Evolutionary conservation across 2,888 invertebrate species (phyloP).

Genomic region (Drosophila fulvimacula): DNA sequence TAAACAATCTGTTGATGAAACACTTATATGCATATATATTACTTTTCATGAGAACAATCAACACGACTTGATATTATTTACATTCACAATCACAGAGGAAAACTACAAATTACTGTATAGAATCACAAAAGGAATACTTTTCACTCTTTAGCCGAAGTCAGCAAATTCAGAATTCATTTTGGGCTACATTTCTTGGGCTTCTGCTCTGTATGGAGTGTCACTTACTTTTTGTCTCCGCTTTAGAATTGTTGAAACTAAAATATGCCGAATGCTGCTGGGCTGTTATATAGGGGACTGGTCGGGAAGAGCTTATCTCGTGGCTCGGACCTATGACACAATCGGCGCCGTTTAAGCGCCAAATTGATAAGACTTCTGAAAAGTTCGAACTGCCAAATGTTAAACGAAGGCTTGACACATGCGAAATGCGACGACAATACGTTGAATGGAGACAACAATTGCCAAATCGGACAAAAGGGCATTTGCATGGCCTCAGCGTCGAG

Average conservation of each 20-base stretch:
- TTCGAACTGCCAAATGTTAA: slow-evolving; percentile 7
- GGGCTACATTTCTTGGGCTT: neutral
- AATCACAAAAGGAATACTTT: no score
- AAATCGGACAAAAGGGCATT: slow-evolving; percentile 58
- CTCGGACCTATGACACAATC: slow-evolving; percentile 70
- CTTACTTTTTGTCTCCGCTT: slow-evolving; percentile 55
- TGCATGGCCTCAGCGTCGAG: slow-evolving; percentile 32
- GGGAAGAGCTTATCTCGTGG: slow-evolving; percentile 45
- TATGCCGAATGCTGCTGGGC: slow-evolving; percentile 17
- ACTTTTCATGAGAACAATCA: neutral
- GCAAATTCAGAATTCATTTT: neutral
- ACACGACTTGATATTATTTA: neutral
- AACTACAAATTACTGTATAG: no score
- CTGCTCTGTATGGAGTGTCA: neutral
- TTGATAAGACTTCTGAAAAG: slow-evolving; percentile 50
- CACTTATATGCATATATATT: neutral
- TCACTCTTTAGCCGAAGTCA: neutral
- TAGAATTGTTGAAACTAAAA: slow-evolving; percentile 55
- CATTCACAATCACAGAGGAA: neutral
- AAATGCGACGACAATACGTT: slow-evolving; percentile 44
- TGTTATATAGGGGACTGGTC: slow-evolving; percentile 56
- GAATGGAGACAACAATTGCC: slow-evolving; percentile 35
- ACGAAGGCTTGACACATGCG: slow-evolving; percentile 59
- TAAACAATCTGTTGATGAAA: neutral
- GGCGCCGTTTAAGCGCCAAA: slow-evolving; percentile 40